These are phyloP conservation scores for Brachypodius melanocephalos DNA, from an alignment of 2,113 vertebrate species.

Conservation along the genomic window DNA sequence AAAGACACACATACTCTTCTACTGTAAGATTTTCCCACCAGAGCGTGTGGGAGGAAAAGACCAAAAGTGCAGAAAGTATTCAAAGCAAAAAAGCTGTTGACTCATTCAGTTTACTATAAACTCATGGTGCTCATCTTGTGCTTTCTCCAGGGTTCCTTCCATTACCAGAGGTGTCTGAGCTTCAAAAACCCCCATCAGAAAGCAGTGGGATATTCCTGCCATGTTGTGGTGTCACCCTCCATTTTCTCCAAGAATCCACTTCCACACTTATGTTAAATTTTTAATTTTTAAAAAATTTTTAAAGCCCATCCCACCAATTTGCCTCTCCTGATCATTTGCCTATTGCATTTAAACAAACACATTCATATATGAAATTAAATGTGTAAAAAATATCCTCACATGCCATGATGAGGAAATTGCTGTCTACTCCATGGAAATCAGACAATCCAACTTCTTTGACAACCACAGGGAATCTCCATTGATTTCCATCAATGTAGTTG, in stretches of 20 bases:
- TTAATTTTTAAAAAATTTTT: background rate
- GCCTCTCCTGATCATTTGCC: accelerated
- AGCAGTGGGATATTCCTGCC: accelerated
- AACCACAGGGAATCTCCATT: background rate
- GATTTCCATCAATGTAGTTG: background rate
- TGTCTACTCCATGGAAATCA: background rate
- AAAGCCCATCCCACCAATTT: background rate
- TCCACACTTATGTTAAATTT: accelerated
- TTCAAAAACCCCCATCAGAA: background rate
- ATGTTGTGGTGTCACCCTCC: accelerated
- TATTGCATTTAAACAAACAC: background rate
- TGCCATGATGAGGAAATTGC: background rate
- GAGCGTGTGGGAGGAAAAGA: background rate
- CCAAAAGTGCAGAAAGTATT: background rate
- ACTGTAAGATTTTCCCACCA: background rate
- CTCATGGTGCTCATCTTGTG: accelerated
- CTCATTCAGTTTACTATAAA: background rate
- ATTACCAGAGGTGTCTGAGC: background rate
- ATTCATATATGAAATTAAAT: accelerated
- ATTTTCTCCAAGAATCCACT: background rate
- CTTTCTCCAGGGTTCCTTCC: background rate
- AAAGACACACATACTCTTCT: accelerated
- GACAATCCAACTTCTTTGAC: background rate
- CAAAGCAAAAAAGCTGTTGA: background rate
- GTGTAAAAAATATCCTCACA: background rate